Conservation (phyloP, 2,113 vertebrate genomes). For the Agapornis roseicollis region DNA sequence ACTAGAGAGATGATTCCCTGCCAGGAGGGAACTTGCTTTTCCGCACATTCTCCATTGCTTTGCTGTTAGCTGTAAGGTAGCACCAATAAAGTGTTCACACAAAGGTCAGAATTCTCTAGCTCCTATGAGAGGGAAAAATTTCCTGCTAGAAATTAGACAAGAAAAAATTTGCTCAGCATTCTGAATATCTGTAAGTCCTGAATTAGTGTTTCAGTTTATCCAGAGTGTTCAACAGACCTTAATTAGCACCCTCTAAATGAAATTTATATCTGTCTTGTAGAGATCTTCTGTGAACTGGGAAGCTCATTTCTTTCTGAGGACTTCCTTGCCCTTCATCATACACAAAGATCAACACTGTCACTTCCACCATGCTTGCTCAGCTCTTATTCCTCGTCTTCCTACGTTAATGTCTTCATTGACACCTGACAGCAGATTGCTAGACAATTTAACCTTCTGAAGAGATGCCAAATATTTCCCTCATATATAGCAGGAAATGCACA, state of each 20-base stretch:
- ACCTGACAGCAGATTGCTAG: not conserved
- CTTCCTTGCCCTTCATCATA: not conserved
- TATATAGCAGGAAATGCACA: not conserved
- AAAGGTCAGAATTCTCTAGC: not conserved
- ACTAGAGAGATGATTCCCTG: not conserved
- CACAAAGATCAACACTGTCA: not conserved
- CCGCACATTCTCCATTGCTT: not conserved
- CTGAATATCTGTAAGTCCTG: not conserved
- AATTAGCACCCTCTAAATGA: not conserved
- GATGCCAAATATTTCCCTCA: not conserved
- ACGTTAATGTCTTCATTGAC: not conserved
- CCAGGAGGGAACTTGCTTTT: not conserved
- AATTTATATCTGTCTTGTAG: not conserved
- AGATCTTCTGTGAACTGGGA: not conserved
- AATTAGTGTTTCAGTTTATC: not conserved
- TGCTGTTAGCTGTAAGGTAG: not conserved
- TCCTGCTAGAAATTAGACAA: not conserved
- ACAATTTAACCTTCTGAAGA: not conserved
- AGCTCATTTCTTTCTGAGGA: not conserved
- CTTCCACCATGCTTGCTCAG: not conserved
- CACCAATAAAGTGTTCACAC: not conserved
- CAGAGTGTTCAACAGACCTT: not conserved
- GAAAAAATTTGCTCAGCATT: not conserved
- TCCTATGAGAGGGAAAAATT: not conserved
- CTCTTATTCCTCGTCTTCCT: not conserved